These are phyloP conservation scores for Alosa sapidissima DNA, from an alignment of 2,797 vertebrate genomes.

Conservation along the genomic window DNA sequence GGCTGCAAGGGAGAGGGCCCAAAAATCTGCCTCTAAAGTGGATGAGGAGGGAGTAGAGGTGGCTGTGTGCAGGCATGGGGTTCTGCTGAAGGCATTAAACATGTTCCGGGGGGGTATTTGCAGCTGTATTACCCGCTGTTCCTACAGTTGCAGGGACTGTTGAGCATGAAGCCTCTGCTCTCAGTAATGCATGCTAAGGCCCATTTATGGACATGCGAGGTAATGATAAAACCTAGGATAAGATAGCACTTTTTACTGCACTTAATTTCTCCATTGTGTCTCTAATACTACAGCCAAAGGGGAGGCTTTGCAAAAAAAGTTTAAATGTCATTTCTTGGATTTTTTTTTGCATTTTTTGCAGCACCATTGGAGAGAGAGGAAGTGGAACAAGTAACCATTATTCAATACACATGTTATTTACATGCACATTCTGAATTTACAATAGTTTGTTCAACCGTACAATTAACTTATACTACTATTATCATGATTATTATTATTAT, in stretches of 20 bases:
- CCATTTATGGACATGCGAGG: no score
- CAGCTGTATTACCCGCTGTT: slow-evolving; percentile 17
- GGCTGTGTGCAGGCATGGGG: slow-evolving; percentile 20
- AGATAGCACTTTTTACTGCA: neutral
- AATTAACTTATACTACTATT: no score
- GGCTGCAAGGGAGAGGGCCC: neutral
- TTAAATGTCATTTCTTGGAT: no score
- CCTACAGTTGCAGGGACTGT: slow-evolving; percentile 5
- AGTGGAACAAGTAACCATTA: neutral
- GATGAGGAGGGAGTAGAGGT: slow-evolving; percentile 18
- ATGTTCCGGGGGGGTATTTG: slow-evolving; percentile 25
- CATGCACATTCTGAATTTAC: no score
- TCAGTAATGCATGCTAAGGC: no score
- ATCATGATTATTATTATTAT: no score
- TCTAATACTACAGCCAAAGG: no score
- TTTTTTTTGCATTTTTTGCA: neutral
- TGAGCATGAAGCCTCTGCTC: neutral
- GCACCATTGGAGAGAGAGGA: slow-evolving; percentile 20
- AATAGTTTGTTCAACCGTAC: no score
- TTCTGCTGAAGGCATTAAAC: slow-evolving; percentile 22
- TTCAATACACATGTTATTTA: no score
- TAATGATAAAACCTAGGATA: no score
- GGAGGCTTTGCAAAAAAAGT: no score
- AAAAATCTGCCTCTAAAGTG: neutral
- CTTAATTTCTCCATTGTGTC: no score